phyloP scores from a whole-genome alignment of 2,888 invertebrate genomes.

The Seira ritae region DNA sequence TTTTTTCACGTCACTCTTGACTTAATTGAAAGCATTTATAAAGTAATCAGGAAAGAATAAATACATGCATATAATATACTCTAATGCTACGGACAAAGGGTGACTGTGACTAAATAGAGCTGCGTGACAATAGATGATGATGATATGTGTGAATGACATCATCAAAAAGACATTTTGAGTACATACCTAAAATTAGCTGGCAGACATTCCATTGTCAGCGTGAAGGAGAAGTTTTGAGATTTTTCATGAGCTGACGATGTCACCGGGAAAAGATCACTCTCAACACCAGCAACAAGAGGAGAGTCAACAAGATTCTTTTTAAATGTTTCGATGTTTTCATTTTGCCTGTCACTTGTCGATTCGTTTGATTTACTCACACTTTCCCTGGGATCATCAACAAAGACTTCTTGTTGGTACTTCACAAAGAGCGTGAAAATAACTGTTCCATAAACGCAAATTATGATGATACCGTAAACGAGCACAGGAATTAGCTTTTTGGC shows the following conservation, averaged over 20 bases:
- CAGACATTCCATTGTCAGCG: constrained; percentile 56
- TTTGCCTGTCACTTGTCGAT: constrained; percentile 54
- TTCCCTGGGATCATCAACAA: constrained; percentile 20
- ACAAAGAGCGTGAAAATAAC: constrained; percentile 54
- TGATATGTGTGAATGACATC: constrained; percentile 24
- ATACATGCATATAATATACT: no score
- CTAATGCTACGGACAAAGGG: no score
- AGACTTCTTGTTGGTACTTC: constrained; percentile 34
- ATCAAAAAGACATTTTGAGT: constrained; percentile 9
- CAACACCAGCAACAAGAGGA: constrained; percentile 28
- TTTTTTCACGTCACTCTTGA: no score
- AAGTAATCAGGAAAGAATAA: no score
- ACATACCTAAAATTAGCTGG: constrained; percentile 61
- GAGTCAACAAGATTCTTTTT: constrained; percentile 11
- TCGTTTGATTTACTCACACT: constrained; percentile 38
- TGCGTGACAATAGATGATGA: no score
- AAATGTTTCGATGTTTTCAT: constrained; percentile 33
- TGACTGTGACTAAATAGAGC: no score
- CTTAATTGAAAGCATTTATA: no score
- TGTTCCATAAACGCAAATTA: constrained; percentile 46
- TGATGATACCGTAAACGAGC: constrained; percentile 52
- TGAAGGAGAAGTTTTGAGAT: constrained; percentile 49
- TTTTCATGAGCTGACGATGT: constrained; percentile 36
- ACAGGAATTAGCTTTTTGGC: constrained; percentile 59
- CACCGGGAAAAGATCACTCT: constrained; percentile 26